Conservation (phyloP, 1,140 invertebrate genomes). For the Brevipalpus yothersi region DNA sequence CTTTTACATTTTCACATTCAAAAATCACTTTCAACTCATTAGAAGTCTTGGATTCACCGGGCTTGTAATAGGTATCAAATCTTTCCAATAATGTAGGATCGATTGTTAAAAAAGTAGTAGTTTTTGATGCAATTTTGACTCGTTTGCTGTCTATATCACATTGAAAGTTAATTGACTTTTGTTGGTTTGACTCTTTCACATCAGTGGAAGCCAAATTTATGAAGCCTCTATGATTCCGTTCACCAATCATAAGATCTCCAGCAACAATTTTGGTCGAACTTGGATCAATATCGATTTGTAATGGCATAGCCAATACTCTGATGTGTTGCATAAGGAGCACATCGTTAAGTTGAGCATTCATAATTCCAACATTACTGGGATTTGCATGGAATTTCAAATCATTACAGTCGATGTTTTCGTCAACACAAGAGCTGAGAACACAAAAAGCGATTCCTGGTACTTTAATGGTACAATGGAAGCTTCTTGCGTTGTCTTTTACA, state of each 20-base stretch:
- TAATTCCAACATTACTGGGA: background rate
- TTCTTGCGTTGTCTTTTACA: background rate
- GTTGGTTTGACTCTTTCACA: background rate
- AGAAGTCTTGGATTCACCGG: background rate
- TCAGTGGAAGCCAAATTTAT: background rate
- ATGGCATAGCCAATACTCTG: background rate
- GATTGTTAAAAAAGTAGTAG: background rate
- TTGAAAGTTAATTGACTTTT: background rate
- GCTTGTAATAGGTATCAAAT: conserved; percentile 2
- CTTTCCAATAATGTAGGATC: conserved; percentile 8
- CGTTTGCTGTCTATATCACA: background rate
- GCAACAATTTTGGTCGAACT: background rate
- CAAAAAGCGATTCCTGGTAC: conserved; percentile 8
- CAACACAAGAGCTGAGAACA: background rate
- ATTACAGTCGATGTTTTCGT: no score
- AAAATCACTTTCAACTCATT: background rate
- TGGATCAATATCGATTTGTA: conserved; percentile 3
- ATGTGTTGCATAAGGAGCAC: conserved; percentile 3
- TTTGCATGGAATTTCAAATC: no score
- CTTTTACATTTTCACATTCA: background rate
- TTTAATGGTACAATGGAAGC: conserved; percentile 6
- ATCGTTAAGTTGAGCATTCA: conserved; percentile 4
- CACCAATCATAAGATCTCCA: conserved; percentile 4
- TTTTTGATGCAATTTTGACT: background rate
- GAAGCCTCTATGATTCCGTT: background rate